Evolutionary conservation across 30 jellyfish, hydroid and myxozoan species (phyloP).

Genomic region (Rhopilema esculentum): DNA sequence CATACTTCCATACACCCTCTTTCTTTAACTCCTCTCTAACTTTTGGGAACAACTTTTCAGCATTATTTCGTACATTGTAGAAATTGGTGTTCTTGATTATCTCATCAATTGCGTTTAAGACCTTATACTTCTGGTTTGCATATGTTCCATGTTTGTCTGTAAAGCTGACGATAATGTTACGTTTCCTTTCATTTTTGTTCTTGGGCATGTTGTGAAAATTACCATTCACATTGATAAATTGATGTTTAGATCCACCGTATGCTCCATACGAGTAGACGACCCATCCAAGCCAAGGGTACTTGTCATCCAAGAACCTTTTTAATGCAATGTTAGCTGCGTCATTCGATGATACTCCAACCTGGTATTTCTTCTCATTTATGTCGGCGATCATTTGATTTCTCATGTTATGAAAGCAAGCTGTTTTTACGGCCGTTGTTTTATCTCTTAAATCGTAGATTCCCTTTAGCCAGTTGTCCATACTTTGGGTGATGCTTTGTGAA

Average conservation of each 20-base stretch:
- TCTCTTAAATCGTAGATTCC: conserved; percentile 33
- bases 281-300: conserved; percentile 62
- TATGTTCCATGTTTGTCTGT: conserved; percentile 52
- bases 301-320: conserved; percentile 19
- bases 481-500: conserved; percentile 31
- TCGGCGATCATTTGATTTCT: conserved; percentile 14
- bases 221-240: conserved; percentile 16
- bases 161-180: conserved; percentile 32
- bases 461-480: conserved; percentile 44
- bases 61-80: conserved; percentile 1
- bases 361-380: conserved; percentile 34
- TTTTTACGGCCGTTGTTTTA: conserved; percentile 9
- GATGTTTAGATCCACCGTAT: conserved; percentile 52
- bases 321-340: conserved; percentile 19
- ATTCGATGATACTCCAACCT: conserved; percentile 17
- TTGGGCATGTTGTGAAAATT: conserved; percentile 25
- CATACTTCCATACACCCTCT: conserved; percentile 31
- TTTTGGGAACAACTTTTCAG: conserved; percentile 8
- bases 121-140: conserved; percentile 29
- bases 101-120: conserved; percentile 40
- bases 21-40: not conserved
- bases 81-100: conserved; percentile 2
- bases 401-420: conserved; percentile 9
- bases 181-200: conserved; percentile 15
- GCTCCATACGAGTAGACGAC: conserved; percentile 45